Percentiles rank a stretch among this genome's conserved stretches.
Evolutionary conservation across 1,140 invertebrate species (phyloP).

Genomic region (Caenorhabditis latens): DNA sequence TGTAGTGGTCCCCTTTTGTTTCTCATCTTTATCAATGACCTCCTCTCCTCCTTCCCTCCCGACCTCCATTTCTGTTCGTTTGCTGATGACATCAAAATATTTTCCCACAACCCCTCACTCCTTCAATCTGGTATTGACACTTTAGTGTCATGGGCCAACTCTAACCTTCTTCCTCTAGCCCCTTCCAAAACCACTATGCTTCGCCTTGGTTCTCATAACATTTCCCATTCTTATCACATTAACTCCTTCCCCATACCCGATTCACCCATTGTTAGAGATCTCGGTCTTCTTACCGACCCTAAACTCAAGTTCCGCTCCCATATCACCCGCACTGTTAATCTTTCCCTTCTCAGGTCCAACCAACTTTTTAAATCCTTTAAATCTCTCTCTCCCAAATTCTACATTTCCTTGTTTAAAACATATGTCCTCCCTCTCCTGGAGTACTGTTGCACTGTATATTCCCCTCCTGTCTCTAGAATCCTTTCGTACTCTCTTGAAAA

Average conservation of each 20-base stretch:
- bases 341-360: neutral
- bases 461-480: neutral
- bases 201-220: neutral
- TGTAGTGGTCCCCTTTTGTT: neutral
- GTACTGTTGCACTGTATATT: neutral
- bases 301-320: neutral
- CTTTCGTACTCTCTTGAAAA: neutral
- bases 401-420: neutral
- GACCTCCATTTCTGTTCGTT: neutral
- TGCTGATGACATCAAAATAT: neutral
- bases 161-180: neutral
- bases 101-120: neutral
- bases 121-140: neutral
- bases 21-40: neutral
- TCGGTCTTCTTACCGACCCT: neutral
- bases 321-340: neutral
- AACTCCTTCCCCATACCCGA: neutral
- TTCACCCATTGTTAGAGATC: neutral
- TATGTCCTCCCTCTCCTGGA: neutral
- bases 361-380: neutral
- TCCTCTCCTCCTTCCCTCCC: neutral
- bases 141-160: neutral
- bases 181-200: neutral
- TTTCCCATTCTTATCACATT: neutral
- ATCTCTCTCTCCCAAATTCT: neutral